Conservation (phyloP, 35 echinoderm and acorn worm genomes). For the Ptychodera flava region DNA sequence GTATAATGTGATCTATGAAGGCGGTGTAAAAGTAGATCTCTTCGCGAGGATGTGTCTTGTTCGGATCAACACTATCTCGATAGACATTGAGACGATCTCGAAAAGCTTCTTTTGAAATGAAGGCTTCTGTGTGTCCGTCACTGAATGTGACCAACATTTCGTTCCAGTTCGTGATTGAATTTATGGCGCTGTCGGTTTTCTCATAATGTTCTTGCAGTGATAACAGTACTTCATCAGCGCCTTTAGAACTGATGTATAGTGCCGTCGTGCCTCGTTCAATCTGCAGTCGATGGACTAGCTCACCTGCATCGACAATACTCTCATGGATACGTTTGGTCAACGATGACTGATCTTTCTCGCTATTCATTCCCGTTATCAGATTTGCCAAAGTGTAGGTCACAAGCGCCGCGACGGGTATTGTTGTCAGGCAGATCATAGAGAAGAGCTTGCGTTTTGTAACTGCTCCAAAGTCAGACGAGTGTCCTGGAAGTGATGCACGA, state of each 20-base stretch:
- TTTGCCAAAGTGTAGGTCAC: no score
- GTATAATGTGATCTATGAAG: constrained; percentile 12
- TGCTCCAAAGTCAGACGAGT: no score
- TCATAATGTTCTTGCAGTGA: constrained; percentile 18
- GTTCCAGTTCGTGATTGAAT: constrained; percentile 15
- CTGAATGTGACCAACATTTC: not conserved
- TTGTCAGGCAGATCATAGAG: no score
- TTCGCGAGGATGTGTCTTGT: not conserved
- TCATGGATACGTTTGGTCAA: no score
- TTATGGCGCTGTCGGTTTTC: constrained; percentile 18
- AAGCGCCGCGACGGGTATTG: no score
- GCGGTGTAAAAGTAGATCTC: constrained; percentile 25
- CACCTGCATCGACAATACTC: constrained; percentile 37
- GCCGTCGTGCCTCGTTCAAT: constrained; percentile 43
- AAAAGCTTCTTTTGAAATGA: constrained; percentile 6
- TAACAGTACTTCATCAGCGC: not conserved
- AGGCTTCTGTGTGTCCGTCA: not conserved
- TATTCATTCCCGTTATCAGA: no score
- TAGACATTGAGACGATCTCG: not conserved
- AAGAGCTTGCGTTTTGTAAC: no score
- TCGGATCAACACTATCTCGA: not conserved
- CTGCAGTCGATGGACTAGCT: constrained; percentile 39
- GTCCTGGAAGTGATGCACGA: no score
- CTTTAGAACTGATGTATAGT: constrained; percentile 23
- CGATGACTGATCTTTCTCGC: no score